phyloP scores from a whole-genome alignment of 2,888 invertebrate species.

The Gerris lacustris region DNA sequence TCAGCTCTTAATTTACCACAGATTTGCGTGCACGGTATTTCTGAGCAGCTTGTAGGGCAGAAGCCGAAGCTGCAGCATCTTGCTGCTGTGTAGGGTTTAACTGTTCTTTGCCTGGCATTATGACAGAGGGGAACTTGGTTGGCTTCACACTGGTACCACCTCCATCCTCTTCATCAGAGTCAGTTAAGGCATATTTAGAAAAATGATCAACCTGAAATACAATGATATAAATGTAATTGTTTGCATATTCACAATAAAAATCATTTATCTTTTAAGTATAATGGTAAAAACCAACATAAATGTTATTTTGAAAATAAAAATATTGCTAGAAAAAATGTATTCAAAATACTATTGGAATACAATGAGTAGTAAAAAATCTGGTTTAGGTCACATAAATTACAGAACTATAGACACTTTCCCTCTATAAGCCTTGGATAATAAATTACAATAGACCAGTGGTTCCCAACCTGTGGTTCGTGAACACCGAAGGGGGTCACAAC shows the following conservation, averaged over 20 bases:
- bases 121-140: background rate
- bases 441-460: too few relatives aligned
- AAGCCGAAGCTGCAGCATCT: background rate
- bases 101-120: background rate
- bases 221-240: constrained; percentile 6
- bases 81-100: background rate
- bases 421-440: too few relatives aligned
- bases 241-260: background rate
- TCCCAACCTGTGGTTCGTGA: too few relatives aligned
- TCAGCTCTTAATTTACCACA: background rate
- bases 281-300: too few relatives aligned
- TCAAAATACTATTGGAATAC: too few relatives aligned
- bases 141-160: constrained; percentile 3
- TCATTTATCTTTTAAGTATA: too few relatives aligned
- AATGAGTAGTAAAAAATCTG: too few relatives aligned
- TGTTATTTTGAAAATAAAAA: too few relatives aligned
- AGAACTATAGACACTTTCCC: too few relatives aligned
- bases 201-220: constrained; percentile 68
- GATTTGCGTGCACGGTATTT: background rate
- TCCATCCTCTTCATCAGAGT: constrained; percentile 63
- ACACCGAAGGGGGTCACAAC: too few relatives aligned
- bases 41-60: background rate
- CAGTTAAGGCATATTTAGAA: constrained; percentile 81
- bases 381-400: too few relatives aligned
- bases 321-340: too few relatives aligned